phyloP scores from a whole-genome alignment of 35 echinoderm and acorn worm genomes.

The Hemicentrotus pulcherrimus region DNA sequence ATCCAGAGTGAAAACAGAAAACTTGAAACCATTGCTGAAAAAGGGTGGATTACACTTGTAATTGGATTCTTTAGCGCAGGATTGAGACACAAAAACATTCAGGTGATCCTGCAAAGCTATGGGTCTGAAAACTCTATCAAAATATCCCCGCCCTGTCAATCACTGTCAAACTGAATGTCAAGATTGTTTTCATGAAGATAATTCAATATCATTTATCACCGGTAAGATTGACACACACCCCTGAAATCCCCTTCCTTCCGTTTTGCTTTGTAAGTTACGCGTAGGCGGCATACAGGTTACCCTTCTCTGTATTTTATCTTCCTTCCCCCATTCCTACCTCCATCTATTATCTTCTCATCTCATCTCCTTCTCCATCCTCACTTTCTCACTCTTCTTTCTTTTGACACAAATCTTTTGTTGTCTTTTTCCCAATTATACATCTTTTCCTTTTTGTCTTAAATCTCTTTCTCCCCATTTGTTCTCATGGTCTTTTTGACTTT shows the following conservation, averaged over 20 bases:
- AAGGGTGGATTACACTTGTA: neutral
- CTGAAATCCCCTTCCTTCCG: neutral
- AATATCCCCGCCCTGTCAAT: neutral
- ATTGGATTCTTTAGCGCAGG: neutral
- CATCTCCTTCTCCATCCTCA: neutral
- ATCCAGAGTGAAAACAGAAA: neutral
- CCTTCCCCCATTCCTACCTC: too few species aligned
- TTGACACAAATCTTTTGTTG: too few species aligned
- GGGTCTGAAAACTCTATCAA: neutral
- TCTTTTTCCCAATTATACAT: too few species aligned
- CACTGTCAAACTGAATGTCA: neutral
- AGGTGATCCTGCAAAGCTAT: neutral
- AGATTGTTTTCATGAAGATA: neutral
- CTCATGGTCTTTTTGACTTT: too few species aligned
- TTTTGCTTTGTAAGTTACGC: neutral
- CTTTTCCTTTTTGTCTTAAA: too few species aligned
- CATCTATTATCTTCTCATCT: neutral
- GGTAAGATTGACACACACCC: too few species aligned
- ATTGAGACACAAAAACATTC: neutral
- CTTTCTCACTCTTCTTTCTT: neutral
- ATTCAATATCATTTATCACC: too few species aligned
- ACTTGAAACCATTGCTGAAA: neutral
- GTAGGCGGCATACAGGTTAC: neutral
- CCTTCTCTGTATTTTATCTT: too few species aligned
- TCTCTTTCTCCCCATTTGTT: too few species aligned